Evolutionary conservation across 2,797 vertebrate species (phyloP), one percentile per base, ranked within the genome.

Genomic region (Rhadinocentrus ornatus): DNA sequence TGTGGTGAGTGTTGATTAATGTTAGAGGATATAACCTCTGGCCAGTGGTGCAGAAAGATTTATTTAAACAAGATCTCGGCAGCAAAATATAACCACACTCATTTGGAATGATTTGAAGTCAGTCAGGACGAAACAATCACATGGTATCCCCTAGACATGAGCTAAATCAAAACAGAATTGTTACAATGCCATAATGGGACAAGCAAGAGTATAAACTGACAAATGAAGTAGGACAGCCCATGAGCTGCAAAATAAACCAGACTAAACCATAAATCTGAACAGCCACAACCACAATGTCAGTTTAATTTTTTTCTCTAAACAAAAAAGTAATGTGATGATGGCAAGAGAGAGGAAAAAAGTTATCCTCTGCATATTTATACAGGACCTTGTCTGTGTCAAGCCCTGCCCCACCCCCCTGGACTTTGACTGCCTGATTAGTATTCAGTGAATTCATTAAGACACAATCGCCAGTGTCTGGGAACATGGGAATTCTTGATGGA

Each of bases 361-460:
- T 48, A 31, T 80, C 72, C 65, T 77, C 66, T 77, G 76, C 87
- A 89, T 90, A 86, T 81, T 87, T 82, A 84, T 73, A 76, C 60
- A 73, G 81, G 75, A 70, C 77, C 69, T 74, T 35, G 69, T 73
- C 81, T 73, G 65, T 76, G 84, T 88, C 81, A 67, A 84, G 76
- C 79, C 85, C 75, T 78, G 78, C 88, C 88, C 89, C 86, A 81
- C 89, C 88, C 46, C 91, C 84, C 71, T 87, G 86, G 85, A 86
- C 89, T 84, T 78, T 66, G 89, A 75, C 88, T 53, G 79, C 79
- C 88, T 94, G 77, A 92, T 94, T 93, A 93, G 89, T 91, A 95
- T 95, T 93, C 93, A 72, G 77, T 81, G 87, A 93, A 93, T 93
- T 94, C 91, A 93, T 92, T 91, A 93, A 88, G 87, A 89, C 89